Evolutionary conservation across 2,797 vertebrate genomes (phyloP).

Genomic region (Nyctibius grandis): DNA sequence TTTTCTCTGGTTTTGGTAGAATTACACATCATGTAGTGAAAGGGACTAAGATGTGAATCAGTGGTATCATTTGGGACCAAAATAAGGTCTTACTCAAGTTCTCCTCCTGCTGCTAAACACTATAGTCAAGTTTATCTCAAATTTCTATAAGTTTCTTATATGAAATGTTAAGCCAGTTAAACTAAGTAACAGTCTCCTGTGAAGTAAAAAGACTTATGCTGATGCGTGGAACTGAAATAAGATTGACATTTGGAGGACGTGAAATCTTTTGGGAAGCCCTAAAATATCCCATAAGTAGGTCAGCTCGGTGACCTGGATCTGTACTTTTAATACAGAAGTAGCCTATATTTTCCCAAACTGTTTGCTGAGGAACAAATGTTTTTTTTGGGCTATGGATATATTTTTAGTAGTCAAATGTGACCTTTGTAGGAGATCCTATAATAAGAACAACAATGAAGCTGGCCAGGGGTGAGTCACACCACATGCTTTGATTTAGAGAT

Average conservation of each 20-base stretch:
- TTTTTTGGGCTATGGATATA: background rate
- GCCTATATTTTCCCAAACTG: slow-evolving; percentile 33
- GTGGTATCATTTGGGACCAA: background rate
- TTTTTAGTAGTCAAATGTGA: slow-evolving; percentile 57
- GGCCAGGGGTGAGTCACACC: background rate
- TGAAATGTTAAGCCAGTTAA: background rate
- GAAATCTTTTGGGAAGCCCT: slow-evolving; percentile 52
- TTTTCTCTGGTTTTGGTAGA: background rate
- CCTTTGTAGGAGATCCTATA: slow-evolving; percentile 26
- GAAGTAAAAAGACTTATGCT: background rate
- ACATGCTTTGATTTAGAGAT: background rate
- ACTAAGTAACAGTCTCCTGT: background rate
- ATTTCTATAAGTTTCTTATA: background rate
- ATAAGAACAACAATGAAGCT: background rate
- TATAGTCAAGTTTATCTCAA: background rate
- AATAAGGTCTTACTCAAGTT: background rate
- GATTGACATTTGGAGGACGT: slow-evolving; percentile 53
- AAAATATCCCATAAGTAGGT: slow-evolving; percentile 65
- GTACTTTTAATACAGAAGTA: slow-evolving; percentile 28
- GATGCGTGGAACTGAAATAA: background rate
- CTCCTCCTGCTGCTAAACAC: background rate
- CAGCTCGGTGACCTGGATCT: slow-evolving; percentile 40
- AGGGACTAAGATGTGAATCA: background rate
- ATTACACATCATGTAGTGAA: background rate
- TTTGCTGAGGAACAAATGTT: slow-evolving; percentile 2